Evolutionary conservation across 2,113 vertebrate species (phyloP), one percentile per base, ranked within the genome.

Genomic region (Ammodramus savannarum): DNA sequence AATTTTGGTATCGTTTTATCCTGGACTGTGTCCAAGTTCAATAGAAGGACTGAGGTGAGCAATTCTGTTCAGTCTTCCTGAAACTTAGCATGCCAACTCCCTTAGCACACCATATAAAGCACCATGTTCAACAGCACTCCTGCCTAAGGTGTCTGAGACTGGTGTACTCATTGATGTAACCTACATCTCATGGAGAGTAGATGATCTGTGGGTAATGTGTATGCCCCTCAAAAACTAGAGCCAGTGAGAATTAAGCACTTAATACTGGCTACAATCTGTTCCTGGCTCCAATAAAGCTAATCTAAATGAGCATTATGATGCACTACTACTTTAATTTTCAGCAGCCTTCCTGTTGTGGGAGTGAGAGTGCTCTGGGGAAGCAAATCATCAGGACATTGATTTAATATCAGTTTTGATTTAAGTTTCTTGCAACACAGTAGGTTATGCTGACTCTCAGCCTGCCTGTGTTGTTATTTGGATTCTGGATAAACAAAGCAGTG

Each of bases 371-470:
- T 96, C 39, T 59, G 38, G 79, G 75, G 72, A 92, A 94, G 67
- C 31, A 92, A 94, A 84, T 84, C 39, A 97, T 89, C 76, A 63
- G 48, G 46, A 86, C 68, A 95, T 92, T 90, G 96, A 97, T 96
- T 96, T 94, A 93, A 43, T 95, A 96, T 95, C 90, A 93, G 55
- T 84, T 95, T 85, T 86, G 61, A 81, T 97, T 84, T 95, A 94
- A 93, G 86, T 63, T 93, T 90, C 80, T 59, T 88, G 38, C 63
- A 90, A 58, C 7, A 0, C 71, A 77, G 75, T n/a, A 20, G 11
- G 14, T 92, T 83, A 41, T 80, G 83, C 72, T 87, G 90, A 73
- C 46, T 83, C 78, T 44, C 32, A 83, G 51, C 23, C 49, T 69
- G 2, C 18, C 9, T 31, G 21, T 57, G 46, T 2, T 89, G 41